Evolutionary conservation across 2,888 invertebrate species (phyloP), one percentile per base, ranked within the genome.

Genomic region (Stenodera caucasica): DNA sequence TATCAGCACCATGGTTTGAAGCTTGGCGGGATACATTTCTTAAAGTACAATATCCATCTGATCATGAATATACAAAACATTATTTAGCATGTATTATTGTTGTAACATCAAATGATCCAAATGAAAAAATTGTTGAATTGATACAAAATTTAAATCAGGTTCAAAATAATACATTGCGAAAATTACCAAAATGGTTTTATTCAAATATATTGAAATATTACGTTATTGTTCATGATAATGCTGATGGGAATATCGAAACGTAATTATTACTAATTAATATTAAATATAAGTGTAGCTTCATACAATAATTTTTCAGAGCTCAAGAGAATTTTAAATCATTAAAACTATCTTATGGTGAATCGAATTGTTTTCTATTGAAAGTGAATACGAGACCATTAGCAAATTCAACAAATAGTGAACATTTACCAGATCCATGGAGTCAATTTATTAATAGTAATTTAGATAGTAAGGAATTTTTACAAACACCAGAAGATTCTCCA

Each of bases 31-130:
- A 96, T 72, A 91, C 91, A 29, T 97, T 97, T 80, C 83, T 96
- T 49, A 88, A 90, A 75, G 89, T 94, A 61, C 90, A 94, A 77
- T 92, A 91, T 78, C 92, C 93, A 15, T 90, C 92, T 4, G 98
- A 98, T 76, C 98, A 98, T 83, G 99, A 99, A 81, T 98, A 96
- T 76, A 91, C 96, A 0, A 92, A 92, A 75, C 94, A 95, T 80
- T 91, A 91, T 75, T 77, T 94, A 55, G 91, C 91, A 12, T 94
- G 94, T 77, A 86, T 94, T 73, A 85, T 94, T 71, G 89, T 91
- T 12, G 84, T 88, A 18, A 88, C 90, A 21, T 87, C 90, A 32
- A 81, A 84, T 32, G 92, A 92, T 82, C 91, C 96, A 6, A 80
- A 94, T 61, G 94, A 94, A 68, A 89, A 90, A 66, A 90, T 97